phyloP scores from a whole-genome alignment of 2,113 vertebrate species.

The Cyphomyrus discorhynchus region DNA sequence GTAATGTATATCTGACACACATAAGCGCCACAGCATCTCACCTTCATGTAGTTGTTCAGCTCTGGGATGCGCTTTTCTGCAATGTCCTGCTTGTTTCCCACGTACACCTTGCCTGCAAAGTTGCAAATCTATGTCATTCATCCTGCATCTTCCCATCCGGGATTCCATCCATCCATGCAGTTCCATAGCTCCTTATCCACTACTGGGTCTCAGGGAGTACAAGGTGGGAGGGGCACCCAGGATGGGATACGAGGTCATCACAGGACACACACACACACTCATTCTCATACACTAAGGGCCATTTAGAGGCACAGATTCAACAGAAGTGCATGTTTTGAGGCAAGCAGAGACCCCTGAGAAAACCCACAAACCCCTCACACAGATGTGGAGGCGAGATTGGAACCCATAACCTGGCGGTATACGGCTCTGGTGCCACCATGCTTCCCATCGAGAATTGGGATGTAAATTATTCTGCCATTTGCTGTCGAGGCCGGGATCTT shows the following conservation, averaged over 20 bases:
- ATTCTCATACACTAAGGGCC: not conserved
- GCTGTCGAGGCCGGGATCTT: not conserved
- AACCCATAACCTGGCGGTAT: not conserved
- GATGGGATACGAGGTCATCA: not conserved
- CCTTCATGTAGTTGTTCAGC: conserved; percentile 90
- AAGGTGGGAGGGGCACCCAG: not conserved
- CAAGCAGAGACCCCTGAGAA: not conserved
- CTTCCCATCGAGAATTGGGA: not conserved
- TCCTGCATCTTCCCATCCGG: not conserved
- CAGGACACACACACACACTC: not conserved
- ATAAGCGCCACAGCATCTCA: conserved; percentile 39
- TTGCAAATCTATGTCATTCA: conserved; percentile 16
- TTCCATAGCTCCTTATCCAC: not conserved
- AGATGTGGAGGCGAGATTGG: not conserved
- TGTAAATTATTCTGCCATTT: not conserved
- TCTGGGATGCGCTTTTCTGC: conserved; percentile 81
- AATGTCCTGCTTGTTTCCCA: conserved; percentile 86
- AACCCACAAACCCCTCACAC: not conserved
- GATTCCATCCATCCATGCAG: not conserved
- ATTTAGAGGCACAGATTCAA: not conserved
- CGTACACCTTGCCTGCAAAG: conserved; percentile 76
- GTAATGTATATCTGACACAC: not conserved
- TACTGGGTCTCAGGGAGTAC: not conserved
- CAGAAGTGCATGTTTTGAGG: not conserved
- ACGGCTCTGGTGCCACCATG: not conserved